Conservation (phyloP, 1,140 invertebrate species). For the Odontomachus brunneus region DNA sequence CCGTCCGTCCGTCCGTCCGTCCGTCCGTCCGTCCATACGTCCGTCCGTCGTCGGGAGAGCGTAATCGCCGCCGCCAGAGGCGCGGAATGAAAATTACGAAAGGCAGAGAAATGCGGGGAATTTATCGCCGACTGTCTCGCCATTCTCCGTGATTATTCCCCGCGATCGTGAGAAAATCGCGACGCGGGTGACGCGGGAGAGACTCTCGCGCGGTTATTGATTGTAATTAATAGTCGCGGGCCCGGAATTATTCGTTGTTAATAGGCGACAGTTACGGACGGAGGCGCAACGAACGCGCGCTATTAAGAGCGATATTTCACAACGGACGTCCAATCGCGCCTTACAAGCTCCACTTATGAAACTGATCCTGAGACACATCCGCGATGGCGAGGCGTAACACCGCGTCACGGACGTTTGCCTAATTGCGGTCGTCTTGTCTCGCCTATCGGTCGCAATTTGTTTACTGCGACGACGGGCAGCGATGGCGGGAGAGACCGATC, state of each 20-base stretch:
- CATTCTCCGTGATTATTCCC: conserved; percentile 31
- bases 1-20: conserved; percentile 11
- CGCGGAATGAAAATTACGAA: conserved; percentile 33
- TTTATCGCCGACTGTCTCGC: conserved; percentile 20
- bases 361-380: conserved; percentile 27
- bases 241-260: conserved; percentile 45
- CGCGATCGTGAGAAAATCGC: conserved; percentile 47
- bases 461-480: neutral
- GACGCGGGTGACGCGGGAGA: neutral
- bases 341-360: conserved; percentile 52
- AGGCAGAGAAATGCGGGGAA: conserved; percentile 18
- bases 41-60: conserved; percentile 35
- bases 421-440: conserved; percentile 37
- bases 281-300: conserved; percentile 6
- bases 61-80: conserved; percentile 45
- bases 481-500: neutral
- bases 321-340: conserved; percentile 32
- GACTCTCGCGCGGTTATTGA: conserved; percentile 34
- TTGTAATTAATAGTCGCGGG: conserved; percentile 51
- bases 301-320: conserved; percentile 56
- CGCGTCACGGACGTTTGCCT: conserved; percentile 39
- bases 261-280: conserved; percentile 32
- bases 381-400: conserved; percentile 21
- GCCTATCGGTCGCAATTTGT: conserved; percentile 28
- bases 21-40: neutral